Evolutionary conservation across 2,888 invertebrate genomes (phyloP).

Genomic region (Portevinia maculata): DNA sequence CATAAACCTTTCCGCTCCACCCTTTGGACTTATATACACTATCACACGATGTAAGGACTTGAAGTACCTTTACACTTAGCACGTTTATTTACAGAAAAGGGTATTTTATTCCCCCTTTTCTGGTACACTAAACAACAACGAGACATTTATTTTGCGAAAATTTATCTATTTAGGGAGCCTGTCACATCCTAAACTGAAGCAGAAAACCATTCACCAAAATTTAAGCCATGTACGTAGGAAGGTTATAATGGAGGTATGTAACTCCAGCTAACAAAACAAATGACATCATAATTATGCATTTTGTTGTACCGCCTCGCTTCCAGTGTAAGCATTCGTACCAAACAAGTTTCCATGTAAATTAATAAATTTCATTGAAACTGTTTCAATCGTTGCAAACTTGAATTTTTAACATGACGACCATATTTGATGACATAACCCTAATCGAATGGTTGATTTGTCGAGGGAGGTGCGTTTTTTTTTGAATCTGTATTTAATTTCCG

Average conservation of each 20-base stretch:
- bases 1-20: slow-evolving; percentile 10
- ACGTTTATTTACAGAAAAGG: slow-evolving; percentile 30
- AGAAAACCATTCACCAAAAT: slow-evolving; percentile 16
- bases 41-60: slow-evolving; percentile 28
- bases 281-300: slow-evolving; percentile 6
- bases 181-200: not conserved
- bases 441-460: slow-evolving; percentile 9
- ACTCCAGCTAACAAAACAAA: not conserved
- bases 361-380: slow-evolving; percentile 10
- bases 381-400: not conserved
- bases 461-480: not conserved
- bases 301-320: not conserved
- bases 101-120: slow-evolving; percentile 19
- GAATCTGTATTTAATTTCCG: slow-evolving; percentile 32
- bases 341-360: slow-evolving; percentile 6
- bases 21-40: slow-evolving; percentile 22
- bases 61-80: slow-evolving; percentile 35
- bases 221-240: not conserved
- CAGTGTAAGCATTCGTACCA: not conserved
- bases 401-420: slow-evolving; percentile 7
- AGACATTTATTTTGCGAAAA: slow-evolving; percentile 12
- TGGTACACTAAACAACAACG: slow-evolving; percentile 10
- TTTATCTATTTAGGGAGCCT: slow-evolving; percentile 1
- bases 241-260: too few species aligned
- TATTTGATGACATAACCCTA: slow-evolving; percentile 47